Evolutionary conservation across 2,113 vertebrate species (phyloP).

Genomic region (Tonatia bakeri): DNA sequence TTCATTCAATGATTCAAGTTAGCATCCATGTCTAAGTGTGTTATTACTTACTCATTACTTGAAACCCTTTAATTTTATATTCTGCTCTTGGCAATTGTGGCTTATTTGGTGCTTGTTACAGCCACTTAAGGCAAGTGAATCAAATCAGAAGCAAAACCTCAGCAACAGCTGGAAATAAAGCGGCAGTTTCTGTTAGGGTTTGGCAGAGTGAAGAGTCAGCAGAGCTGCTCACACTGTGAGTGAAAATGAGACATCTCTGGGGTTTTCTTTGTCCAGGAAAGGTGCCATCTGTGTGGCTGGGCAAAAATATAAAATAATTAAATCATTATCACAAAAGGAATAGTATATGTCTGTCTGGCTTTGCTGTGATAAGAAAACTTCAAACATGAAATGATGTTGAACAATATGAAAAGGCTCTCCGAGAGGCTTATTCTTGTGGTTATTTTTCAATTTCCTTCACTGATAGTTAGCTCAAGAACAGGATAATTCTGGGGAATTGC

Average conservation of each 20-base stretch:
- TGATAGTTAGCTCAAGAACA: slow-evolving; percentile 71
- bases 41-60: slow-evolving; percentile 71
- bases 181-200: slow-evolving; percentile 76
- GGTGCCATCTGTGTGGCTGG: slow-evolving; percentile 54
- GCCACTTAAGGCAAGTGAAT: slow-evolving; percentile 79
- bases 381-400: slow-evolving; percentile 69
- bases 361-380: slow-evolving; percentile 73
- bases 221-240: slow-evolving; percentile 71
- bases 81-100: slow-evolving; percentile 64
- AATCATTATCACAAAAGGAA: slow-evolving; percentile 76
- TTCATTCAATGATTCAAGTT: slow-evolving; percentile 28
- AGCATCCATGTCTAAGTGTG: slow-evolving; percentile 41
- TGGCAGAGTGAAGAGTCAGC: slow-evolving; percentile 71
- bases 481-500: slow-evolving; percentile 75
- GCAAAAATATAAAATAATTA: slow-evolving; percentile 76
- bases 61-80: slow-evolving; percentile 65
- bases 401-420: slow-evolving; percentile 47
- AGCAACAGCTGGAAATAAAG: slow-evolving; percentile 73
- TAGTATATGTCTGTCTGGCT: slow-evolving; percentile 73
- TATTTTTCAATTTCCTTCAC: slow-evolving; percentile 72
- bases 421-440: slow-evolving; percentile 55
- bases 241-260: slow-evolving; percentile 74
- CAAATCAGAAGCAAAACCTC: slow-evolving; percentile 78
- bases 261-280: slow-evolving; percentile 56
- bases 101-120: slow-evolving; percentile 74